These are phyloP conservation scores for Drosophila leontia DNA, from an alignment of 1,140 invertebrate genomes.

Conservation along the genomic window DNA sequence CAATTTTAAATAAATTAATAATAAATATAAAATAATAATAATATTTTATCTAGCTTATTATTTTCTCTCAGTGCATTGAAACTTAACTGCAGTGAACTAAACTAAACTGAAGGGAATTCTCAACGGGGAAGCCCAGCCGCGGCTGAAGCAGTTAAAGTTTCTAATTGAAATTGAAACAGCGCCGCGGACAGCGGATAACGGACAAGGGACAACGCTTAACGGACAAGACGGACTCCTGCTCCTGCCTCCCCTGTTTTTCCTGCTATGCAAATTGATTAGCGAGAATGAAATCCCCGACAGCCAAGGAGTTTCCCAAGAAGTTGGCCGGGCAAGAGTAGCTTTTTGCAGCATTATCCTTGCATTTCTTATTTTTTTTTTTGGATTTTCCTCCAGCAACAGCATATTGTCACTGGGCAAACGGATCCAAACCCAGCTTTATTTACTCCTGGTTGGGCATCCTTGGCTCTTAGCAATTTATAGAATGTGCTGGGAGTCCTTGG, in stretches of 20 bases:
- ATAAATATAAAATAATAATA: neutral
- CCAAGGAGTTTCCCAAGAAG: slow-evolving; percentile 8
- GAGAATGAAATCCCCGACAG: slow-evolving; percentile 28
- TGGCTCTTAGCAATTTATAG: slow-evolving; percentile 1
- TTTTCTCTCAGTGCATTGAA: slow-evolving; percentile 26
- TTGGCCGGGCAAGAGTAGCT: slow-evolving; percentile 2
- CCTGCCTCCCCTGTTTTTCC: neutral
- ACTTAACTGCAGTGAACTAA: slow-evolving; percentile 27
- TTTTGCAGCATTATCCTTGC: slow-evolving; percentile 25
- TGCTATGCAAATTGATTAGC: slow-evolving; percentile 51
- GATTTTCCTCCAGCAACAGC: neutral
- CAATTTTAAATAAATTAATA: neutral
- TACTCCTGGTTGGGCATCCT: neutral
- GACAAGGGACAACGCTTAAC: slow-evolving; percentile 24
- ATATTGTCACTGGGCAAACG: slow-evolving; percentile 15
- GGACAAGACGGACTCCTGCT: slow-evolving; percentile 17
- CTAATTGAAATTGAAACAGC: slow-evolving; percentile 79
- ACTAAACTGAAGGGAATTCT: slow-evolving; percentile 31
- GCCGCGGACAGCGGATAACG: slow-evolving; percentile 15
- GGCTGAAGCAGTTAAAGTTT: slow-evolving; percentile 71
- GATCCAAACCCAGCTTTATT: neutral
- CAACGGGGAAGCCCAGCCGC: slow-evolving; percentile 36
- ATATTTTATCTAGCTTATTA: fast-evolving
- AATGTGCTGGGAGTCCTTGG: slow-evolving; percentile 3
- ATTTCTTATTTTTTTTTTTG: neutral